Base-by-base conservation (phyloP, 2,113 vertebrate species). In the Montifringilla adamsi region DNA sequence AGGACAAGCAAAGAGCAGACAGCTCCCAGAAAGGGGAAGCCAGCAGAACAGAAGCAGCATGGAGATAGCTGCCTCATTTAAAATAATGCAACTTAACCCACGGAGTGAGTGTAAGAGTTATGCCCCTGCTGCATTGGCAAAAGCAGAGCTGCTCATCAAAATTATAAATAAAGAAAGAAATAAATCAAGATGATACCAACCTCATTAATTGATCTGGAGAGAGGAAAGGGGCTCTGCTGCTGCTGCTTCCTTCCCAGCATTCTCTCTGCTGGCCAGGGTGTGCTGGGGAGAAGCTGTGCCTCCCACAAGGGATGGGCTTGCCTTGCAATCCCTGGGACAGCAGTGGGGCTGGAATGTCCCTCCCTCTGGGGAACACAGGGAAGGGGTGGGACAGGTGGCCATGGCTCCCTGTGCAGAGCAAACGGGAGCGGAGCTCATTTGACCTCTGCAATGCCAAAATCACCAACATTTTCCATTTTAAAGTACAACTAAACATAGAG, bases 371-470 rank as follows among this genome's bases (percentile, higher is more conserved):
- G 31, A 10, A 4, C 2, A 43, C 22, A 53, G 63, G 37, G 8
- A 2, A 59, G 33, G 27, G 4, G 18, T 43, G 22, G 24, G 8
- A 20, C 33, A 66, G 60, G 55, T 24, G 14, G 56, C 47, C 56
- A 12, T 0, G 2, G 37, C 21, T 37, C 28, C 70, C 28, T 0
- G 1, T 10, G 75, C 37, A 56, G 44, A 69, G 44, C 20, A n/a
- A 23, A 31, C 0, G 0, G 35, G 24, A 59, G 9, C 0, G 0
- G 23, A 79, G 55, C 33, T 28, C n/a, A 30, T 31, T 26, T 46
- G 67, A 66, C 12, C 17, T 15, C 68, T 1, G 1, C 26, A 39
- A 24, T 13, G 15, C 46, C 64, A 83, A 70, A 84, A 74, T 49
- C 58, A 56, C 50, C 67, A 87, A 41, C 18, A 60, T 76, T 85